Percentiles rank a stretch among this genome's conserved stretches.
These are phyloP conservation scores for Amblyjoppa fuscipennis DNA, from an alignment of 2,888 invertebrate genomes.

Conservation along the genomic window DNA sequence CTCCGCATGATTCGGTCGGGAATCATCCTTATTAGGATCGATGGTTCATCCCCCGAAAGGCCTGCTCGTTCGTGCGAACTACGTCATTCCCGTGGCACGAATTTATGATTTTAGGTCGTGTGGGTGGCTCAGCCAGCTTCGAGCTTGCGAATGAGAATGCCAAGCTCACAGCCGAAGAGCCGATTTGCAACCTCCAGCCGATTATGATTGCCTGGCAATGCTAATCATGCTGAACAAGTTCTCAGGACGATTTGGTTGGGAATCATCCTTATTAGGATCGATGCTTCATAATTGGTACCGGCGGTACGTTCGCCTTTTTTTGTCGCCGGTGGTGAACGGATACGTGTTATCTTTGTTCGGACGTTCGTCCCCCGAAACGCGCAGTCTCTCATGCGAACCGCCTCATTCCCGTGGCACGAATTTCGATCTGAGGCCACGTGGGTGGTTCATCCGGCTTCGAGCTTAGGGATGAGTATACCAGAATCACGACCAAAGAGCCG, in stretches of 20 bases:
- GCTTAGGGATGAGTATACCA: slow-evolving; percentile 33
- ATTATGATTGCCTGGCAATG: not conserved
- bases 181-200: not conserved
- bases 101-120: slow-evolving; percentile 6
- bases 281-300: not conserved
- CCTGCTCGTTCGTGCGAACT: not conserved
- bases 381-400: slow-evolving; percentile 6
- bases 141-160: slow-evolving; percentile 32
- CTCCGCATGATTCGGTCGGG: not conserved
- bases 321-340: not conserved
- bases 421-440: slow-evolving; percentile 14
- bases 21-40: not conserved
- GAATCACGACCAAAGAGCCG: slow-evolving; percentile 20
- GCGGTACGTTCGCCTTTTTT: not conserved
- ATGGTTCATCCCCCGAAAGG: no score
- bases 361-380: not conserved
- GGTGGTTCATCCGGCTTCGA: slow-evolving; percentile 15
- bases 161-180: slow-evolving; percentile 18
- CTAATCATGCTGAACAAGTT: not conserved
- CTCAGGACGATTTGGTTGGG: not conserved
- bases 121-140: slow-evolving; percentile 8
- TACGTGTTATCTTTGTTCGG: not conserved
- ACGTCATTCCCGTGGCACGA: not conserved
- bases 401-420: not conserved
- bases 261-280: not conserved